These are phyloP conservation scores for Spatulosminthurus flaviceps DNA, from an alignment of 2,888 invertebrate species.

Conservation along the genomic window DNA sequence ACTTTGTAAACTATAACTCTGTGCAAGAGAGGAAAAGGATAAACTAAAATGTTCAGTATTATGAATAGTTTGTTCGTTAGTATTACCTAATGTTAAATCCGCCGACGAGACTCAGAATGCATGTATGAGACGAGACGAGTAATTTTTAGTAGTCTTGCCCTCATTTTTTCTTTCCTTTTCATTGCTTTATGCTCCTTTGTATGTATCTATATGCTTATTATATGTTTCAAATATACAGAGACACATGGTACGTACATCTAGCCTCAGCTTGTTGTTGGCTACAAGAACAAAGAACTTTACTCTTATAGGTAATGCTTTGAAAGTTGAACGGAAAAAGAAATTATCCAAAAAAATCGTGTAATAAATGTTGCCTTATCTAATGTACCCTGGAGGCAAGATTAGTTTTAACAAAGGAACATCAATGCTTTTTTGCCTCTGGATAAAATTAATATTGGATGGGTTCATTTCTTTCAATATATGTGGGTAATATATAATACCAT, in stretches of 20 bases:
- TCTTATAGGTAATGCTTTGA: slow-evolving; percentile 4
- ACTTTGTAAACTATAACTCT: background rate
- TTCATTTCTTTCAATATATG: slow-evolving; percentile 1
- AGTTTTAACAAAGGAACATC: slow-evolving; percentile 47
- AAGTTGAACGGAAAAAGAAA: slow-evolving; percentile 27
- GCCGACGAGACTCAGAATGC: background rate
- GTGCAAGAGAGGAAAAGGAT: background rate
- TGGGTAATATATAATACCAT: too few relatives aligned
- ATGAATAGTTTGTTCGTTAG: slow-evolving; percentile 3
- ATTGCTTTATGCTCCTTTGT: background rate
- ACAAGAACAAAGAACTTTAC: slow-evolving; percentile 1
- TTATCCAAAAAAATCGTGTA: slow-evolving; percentile 27
- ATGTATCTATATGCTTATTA: background rate
- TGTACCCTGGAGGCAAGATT: slow-evolving; percentile 37
- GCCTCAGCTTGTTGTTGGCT: background rate
- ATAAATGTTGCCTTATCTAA: slow-evolving; percentile 51
- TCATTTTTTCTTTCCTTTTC: slow-evolving; percentile 30
- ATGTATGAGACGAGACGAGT: slow-evolving; percentile 4
- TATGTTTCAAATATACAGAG: background rate
- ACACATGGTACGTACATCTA: background rate
- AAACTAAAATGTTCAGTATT: background rate
- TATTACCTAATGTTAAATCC: slow-evolving; percentile 16
- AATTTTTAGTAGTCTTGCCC: slow-evolving; percentile 36
- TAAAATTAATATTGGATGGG: slow-evolving; percentile 40
- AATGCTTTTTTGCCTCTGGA: slow-evolving; percentile 37